Evolutionary conservation across 2,888 invertebrate species (phyloP).

Genomic region (Anodontia alba): DNA sequence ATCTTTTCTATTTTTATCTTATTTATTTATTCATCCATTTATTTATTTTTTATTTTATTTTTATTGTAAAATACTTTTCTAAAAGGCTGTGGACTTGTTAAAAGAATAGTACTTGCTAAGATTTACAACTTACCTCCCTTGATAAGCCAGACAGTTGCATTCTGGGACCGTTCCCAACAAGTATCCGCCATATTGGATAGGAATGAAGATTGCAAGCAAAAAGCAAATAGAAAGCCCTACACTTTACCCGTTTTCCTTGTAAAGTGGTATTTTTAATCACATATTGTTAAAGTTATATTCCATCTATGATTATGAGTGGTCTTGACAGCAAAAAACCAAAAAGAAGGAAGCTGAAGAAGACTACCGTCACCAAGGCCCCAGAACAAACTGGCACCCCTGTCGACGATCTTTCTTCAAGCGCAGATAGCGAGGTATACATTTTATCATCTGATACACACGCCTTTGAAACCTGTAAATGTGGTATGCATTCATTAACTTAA

Average conservation of each 20-base stretch:
- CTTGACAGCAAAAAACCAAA: slow-evolving; percentile 77
- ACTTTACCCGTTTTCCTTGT: not conserved
- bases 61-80: too few relatives aligned
- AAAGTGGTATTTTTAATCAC: not conserved
- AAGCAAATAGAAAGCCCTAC: slow-evolving; percentile 17
- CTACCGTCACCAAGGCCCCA: slow-evolving; percentile 73
- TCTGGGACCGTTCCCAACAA: slow-evolving; percentile 70
- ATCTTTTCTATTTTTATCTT: too few relatives aligned
- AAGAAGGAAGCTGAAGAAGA: slow-evolving; percentile 74
- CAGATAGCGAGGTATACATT: slow-evolving; percentile 10
- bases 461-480: too few relatives aligned
- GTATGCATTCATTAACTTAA: too few relatives aligned
- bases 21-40: too few relatives aligned
- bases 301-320: slow-evolving; percentile 69
- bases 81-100: too few relatives aligned
- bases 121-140: not conserved
- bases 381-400: slow-evolving; percentile 38
- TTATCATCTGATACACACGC: too few relatives aligned
- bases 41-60: too few relatives aligned
- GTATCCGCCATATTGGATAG: slow-evolving; percentile 75
- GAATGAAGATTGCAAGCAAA: slow-evolving; percentile 46
- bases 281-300: not conserved
- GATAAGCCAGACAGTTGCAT: slow-evolving; percentile 45
- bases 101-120: not conserved
- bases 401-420: slow-evolving; percentile 35